Evolutionary conservation across 2,113 vertebrate species (phyloP), one percentile per base, ranked within the genome.

Genomic region (Dendrocopos noguchii): DNA sequence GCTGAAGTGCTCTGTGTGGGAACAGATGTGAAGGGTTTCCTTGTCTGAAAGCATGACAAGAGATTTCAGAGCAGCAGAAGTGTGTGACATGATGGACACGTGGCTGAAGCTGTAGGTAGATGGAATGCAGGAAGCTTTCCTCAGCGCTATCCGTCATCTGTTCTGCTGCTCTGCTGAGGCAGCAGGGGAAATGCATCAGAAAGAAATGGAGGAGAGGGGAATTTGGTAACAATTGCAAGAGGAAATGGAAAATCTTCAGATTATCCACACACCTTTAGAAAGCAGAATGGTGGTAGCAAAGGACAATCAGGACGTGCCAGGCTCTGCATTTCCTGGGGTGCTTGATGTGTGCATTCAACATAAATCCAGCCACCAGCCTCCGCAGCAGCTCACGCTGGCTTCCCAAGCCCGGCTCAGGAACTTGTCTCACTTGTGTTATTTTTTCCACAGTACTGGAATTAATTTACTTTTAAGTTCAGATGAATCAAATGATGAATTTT

Each of bases 401-500:
- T 88, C 91, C 68, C 87, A 93, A 92, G 60, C 33, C 67, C 71
- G 44, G 60, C 92, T 91, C 70, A 93, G 80, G 72, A 95, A 87
- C 84, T 93, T 85, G 78, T 75, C 86, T 84, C 90, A 94, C 83
- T 92, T 94, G 86, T 87, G 72, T 70, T 93, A 57, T 93, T 92
- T 86, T 91, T 86, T 21, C 88, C 81, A 59, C 80, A 84, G 42
- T 80, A 91, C 36, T 87, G 84, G 78, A 95, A 91, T 95, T 91
- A 87, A 96, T 95, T 91, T 92, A 88, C 84, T 93, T 95, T 87
- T 77, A 94, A 93, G 67, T 94, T 95, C 65, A 95, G 94, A 94
- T 93, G 63, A 96, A 94, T 84, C 78, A 88, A 64, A 61, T 82
- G 88, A 95, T 94, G 84, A 96, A 96, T 96, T 96, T 96, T 91